phyloP scores from a whole-genome alignment of 2,113 vertebrate species.

The Equus przewalskii region DNA sequence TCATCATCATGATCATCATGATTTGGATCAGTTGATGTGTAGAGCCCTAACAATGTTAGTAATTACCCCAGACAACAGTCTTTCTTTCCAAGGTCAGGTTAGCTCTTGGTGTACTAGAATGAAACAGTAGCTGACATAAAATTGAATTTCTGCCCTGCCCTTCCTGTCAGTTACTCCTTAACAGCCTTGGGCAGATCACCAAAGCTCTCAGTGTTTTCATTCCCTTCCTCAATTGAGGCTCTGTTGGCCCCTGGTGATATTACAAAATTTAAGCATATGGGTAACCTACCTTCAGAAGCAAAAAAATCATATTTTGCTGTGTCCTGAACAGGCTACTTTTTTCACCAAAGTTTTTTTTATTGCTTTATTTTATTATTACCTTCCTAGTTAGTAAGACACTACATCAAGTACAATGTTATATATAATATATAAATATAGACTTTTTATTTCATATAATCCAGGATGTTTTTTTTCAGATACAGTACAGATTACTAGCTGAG shows the following conservation, averaged over 20 bases:
- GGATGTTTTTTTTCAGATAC: background rate
- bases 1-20: background rate
- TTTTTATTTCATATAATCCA: slow-evolving; percentile 32
- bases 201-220: background rate
- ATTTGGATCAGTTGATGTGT: background rate
- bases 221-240: background rate
- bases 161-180: background rate
- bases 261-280: background rate
- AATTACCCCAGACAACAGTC: background rate
- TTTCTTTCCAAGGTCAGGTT: background rate
- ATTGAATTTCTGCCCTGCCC: background rate
- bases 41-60: background rate
- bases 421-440: background rate
- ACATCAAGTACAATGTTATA: background rate
- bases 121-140: background rate
- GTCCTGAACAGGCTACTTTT: background rate
- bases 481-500: background rate
- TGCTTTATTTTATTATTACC: background rate
- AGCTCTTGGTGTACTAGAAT: background rate
- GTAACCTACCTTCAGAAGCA: background rate
- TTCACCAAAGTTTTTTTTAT: background rate
- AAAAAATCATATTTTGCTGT: background rate
- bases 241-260: background rate
- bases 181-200: background rate
- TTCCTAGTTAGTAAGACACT: background rate